A percentile compares a stretch with the other conserved stretches of the same genome.
phyloP scores from a whole-genome alignment of 1,140 invertebrate species.

The Euura lappo region DNA sequence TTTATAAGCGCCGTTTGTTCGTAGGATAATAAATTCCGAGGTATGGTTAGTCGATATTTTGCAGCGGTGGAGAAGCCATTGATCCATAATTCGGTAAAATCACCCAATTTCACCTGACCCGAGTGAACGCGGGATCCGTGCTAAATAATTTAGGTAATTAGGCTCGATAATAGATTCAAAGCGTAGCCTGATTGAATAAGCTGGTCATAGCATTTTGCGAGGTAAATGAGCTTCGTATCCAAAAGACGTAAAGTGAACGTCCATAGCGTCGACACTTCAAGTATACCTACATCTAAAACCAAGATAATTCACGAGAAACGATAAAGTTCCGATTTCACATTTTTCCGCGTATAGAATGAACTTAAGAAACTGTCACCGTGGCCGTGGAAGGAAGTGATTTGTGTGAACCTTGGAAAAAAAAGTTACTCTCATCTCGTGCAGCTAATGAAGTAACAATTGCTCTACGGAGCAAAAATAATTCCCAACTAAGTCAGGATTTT shows the following conservation, averaged over 20 bases:
- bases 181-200: slow-evolving; percentile 5
- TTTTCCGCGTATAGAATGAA: no score
- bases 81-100: slow-evolving; percentile 4
- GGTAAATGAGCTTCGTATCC: neutral
- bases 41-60: neutral
- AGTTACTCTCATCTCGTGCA: neutral
- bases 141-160: neutral
- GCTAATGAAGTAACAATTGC: slow-evolving; percentile 3
- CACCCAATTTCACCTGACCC: neutral
- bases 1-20: neutral
- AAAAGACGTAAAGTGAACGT: no score
- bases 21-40: neutral
- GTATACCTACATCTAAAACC: no score
- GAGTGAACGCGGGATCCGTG: neutral
- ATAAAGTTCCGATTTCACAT: no score
- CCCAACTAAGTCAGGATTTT: neutral
- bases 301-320: no score
- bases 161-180: slow-evolving; percentile 1
- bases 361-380: no score
- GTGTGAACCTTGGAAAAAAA: neutral
- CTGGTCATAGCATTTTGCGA: neutral
- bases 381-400: neutral
- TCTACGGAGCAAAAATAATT: neutral
- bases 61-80: neutral
- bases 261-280: no score